Conservation (phyloP, 92 coral and sea anemone species). For the Blastomussa wellsi region DNA sequence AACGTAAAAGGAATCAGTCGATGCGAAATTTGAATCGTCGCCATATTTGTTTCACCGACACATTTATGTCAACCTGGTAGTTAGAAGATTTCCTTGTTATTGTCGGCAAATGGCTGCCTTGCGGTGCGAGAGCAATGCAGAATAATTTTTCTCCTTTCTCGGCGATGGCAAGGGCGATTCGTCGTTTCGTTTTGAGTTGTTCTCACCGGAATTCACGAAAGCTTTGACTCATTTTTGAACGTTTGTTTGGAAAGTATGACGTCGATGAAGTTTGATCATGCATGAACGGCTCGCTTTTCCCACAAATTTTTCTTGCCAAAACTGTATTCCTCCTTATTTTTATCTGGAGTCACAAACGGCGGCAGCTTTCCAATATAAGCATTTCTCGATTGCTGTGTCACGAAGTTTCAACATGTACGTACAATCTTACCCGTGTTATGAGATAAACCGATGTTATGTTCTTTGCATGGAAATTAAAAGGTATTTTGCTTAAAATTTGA, state of each 20-base stretch:
- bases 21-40: constrained; percentile 64
- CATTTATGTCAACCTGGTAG: constrained; percentile 28
- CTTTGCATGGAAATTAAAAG: background rate
- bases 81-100: constrained; percentile 31
- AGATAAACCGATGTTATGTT: constrained; percentile 3
- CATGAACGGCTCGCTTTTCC: constrained; percentile 6
- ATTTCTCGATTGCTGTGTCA: background rate
- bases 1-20: constrained; percentile 45
- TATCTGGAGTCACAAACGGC: background rate
- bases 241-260: constrained; percentile 28
- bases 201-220: constrained; percentile 32
- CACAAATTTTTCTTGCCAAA: background rate
- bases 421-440: background rate
- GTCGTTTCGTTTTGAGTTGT: constrained; percentile 12
- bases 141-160: background rate
- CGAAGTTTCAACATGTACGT: background rate
- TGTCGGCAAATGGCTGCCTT: background rate
- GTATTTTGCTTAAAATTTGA: constrained; percentile 12
- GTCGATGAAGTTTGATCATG: constrained; percentile 36
- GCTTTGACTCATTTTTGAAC: constrained; percentile 11
- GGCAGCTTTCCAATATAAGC: background rate
- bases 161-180: background rate
- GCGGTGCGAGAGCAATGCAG: background rate
- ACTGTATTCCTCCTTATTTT: background rate
- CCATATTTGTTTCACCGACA: constrained; percentile 62